Evolutionary conservation across 2,113 vertebrate genomes (phyloP), one percentile per base, ranked within the genome.

Genomic region (Chitala chitala): DNA sequence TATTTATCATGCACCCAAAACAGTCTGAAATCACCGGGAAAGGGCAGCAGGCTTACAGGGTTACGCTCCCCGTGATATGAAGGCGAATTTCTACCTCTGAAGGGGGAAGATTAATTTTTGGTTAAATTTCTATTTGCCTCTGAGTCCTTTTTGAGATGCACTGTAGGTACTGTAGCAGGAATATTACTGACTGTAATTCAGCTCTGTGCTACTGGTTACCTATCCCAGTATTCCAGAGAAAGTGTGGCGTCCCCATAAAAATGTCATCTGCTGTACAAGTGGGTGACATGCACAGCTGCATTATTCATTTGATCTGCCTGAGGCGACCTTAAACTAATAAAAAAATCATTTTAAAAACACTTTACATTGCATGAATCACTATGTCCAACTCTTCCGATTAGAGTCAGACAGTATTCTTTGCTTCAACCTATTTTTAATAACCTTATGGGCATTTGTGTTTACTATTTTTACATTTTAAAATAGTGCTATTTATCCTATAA

Each of bases 261-360:
- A 63, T 46, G 26, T 26, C 22, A 61, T 72, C 48, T 33, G 15
- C 29, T 61, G 24, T 44, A 50, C 17, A 63, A 63, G 42, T 3
- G 2, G 29, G 46, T 31, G 71, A 44, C 26, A 48, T 72, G 24
- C 8, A 63, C 36, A 51, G 29, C 50, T 29, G 68, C 17, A 48
- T 46, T 38, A 58, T 64, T 61, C 42, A 50, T 59, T 50, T 50
- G 20, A 73, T 73, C 40, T 26, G 44, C 72, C 58, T 58, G 5
- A 38, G 58, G 72, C 56, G 8, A 22, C 26, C 42, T 61, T 61
- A 31, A 54, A 72, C 15, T 72, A 61, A 59, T 46, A n/a, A 1
- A 36, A 70, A 66, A 70, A 70, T 9, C 48, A 53, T 53, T 51
- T 17, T 70, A 36, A 15, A 70, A 53, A 33, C 24, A 10, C 26